Evolutionary conservation across 2,113 vertebrate genomes (phyloP).

Genomic region (Neolamprologus modestus): DNA sequence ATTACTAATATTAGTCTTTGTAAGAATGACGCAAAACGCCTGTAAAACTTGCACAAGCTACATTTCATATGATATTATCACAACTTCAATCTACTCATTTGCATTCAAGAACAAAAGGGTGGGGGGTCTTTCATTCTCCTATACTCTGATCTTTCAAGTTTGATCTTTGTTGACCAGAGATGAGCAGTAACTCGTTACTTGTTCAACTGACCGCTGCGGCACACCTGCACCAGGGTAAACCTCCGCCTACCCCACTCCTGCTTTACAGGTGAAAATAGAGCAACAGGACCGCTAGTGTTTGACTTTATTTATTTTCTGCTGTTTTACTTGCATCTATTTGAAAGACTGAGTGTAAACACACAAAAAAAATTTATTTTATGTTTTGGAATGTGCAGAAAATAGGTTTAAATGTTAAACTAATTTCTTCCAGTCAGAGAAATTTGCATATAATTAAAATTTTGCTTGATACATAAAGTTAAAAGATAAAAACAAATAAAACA

Average conservation of each 20-base stretch:
- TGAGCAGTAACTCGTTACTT: not conserved
- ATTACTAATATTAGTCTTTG: not conserved
- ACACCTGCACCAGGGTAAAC: accelerated
- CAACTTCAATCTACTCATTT: not conserved
- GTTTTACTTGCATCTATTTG: accelerated
- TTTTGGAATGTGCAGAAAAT: too few relatives aligned
- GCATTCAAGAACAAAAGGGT: not conserved
- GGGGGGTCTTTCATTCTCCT: not conserved
- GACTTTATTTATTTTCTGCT: too few relatives aligned
- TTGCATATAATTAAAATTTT: accelerated
- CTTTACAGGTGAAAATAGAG: not conserved
- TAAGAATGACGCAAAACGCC: not conserved
- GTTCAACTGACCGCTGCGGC: not conserved
- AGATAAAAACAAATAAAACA: not conserved
- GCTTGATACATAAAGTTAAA: not conserved
- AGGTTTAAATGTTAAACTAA: too few relatives aligned
- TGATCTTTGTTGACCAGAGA: not conserved
- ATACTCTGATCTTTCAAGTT: not conserved
- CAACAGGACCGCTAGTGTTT: accelerated
- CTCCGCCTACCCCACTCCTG: not conserved
- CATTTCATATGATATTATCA: not conserved
- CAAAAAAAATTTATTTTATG: too few relatives aligned
- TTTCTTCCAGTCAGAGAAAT: accelerated
- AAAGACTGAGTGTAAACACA: too few relatives aligned
- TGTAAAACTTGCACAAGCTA: not conserved